These are phyloP conservation scores for Leucopternis melanops DNA, from an alignment of 2,113 vertebrate genomes.

Conservation along the genomic window DNA sequence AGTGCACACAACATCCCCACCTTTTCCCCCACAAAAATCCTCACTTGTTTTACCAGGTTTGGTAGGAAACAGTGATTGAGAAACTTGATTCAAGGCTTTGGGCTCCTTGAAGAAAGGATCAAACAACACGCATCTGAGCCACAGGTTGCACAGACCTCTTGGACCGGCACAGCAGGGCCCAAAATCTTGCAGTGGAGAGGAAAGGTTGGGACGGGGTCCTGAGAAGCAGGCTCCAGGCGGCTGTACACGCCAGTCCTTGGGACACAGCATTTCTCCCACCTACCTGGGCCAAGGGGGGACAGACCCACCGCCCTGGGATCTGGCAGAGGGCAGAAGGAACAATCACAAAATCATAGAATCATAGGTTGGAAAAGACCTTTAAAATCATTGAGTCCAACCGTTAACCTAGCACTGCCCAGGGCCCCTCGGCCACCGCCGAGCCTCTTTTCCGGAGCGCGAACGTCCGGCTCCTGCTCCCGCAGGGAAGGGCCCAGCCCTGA, in stretches of 20 bases:
- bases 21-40: background rate
- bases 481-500: too few species aligned
- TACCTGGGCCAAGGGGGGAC: background rate
- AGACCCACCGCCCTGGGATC: background rate
- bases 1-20: fast-evolving
- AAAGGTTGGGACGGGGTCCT: background rate
- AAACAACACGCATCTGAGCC: fast-evolving
- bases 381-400: background rate
- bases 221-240: background rate
- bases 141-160: background rate
- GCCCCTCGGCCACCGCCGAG: too few species aligned
- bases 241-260: background rate
- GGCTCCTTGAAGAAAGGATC: background rate
- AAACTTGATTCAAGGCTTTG: background rate
- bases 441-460: too few species aligned
- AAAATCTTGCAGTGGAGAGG: background rate
- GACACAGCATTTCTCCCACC: background rate
- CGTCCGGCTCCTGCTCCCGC: too few species aligned
- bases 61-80: background rate
- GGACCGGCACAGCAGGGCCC: fast-evolving
- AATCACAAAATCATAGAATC: too few species aligned
- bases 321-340: background rate
- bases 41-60: background rate
- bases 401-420: background rate
- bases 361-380: background rate